Percentiles rank a stretch among this genome's conserved stretches.
phyloP scores from a whole-genome alignment of 1,140 invertebrate species.

The Aphelenchoides fujianensis region DNA sequence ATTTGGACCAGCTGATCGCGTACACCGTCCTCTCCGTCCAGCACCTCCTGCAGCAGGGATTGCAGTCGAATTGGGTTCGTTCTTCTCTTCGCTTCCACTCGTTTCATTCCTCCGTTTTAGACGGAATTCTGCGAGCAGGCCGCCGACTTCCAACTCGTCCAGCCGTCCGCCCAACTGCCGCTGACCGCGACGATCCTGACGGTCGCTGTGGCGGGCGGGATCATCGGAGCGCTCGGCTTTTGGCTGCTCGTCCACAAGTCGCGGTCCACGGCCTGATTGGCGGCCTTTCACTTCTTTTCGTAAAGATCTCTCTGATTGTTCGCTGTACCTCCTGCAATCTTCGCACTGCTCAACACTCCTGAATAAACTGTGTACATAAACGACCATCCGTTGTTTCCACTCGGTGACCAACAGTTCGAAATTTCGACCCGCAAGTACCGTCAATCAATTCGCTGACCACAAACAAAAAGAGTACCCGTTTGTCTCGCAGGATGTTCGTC shows the following conservation, averaged over 20 bases:
- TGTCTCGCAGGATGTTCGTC: no score
- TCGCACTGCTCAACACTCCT: no score
- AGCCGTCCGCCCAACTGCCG: neutral
- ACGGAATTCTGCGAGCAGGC: neutral
- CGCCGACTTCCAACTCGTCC: neutral
- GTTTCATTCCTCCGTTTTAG: constrained; percentile 2
- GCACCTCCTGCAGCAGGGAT: neutral
- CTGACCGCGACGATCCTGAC: neutral
- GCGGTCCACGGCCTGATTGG: neutral
- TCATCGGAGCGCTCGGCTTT: neutral
- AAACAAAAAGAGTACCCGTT: no score
- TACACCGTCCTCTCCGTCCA: neutral
- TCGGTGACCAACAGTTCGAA: no score
- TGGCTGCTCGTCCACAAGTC: neutral
- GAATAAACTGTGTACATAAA: no score
- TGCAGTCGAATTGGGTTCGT: neutral
- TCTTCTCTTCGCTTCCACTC: neutral
- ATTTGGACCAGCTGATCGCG: neutral
- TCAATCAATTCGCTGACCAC: no score
- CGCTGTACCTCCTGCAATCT: no score
- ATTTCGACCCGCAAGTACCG: no score
- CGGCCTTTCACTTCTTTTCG: no score
- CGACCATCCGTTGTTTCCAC: no score
- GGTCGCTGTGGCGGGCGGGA: neutral
- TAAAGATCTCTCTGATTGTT: no score